These are phyloP conservation scores for Ectemnius cavifrons DNA, from an alignment of 2,888 invertebrate genomes.

Conservation along the genomic window DNA sequence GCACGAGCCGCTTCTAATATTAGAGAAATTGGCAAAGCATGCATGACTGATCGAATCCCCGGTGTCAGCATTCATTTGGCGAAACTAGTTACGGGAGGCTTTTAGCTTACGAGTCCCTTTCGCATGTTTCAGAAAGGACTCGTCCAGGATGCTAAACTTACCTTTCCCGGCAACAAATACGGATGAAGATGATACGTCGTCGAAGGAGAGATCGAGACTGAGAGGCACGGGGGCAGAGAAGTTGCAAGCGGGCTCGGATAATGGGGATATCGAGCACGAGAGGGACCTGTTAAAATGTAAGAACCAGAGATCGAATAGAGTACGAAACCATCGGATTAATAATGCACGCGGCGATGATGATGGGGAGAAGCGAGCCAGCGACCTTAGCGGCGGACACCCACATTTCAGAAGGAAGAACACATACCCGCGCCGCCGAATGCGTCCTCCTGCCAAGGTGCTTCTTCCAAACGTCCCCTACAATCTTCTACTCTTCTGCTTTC, in stretches of 20 bases:
- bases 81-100: too few relatives aligned
- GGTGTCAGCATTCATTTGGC: too few relatives aligned
- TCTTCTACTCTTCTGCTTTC: constrained; percentile 8
- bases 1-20: too few relatives aligned
- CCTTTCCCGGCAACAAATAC: constrained; percentile 34
- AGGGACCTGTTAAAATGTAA: constrained; percentile 54
- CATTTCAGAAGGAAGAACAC: constrained; percentile 18
- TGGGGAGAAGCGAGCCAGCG: constrained; percentile 26
- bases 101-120: not conserved
- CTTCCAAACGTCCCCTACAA: constrained; percentile 16
- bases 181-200: constrained; percentile 21
- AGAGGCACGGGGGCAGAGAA: not conserved
- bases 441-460: constrained; percentile 62
- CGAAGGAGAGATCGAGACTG: constrained; percentile 43
- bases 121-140: constrained; percentile 52
- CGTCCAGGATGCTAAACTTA: constrained; percentile 58
- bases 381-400: constrained; percentile 37
- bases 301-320: constrained; percentile 44
- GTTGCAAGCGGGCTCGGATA: not conserved
- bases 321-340: constrained; percentile 41
- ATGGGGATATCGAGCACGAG: constrained; percentile 33
- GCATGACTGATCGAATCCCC: too few relatives aligned
- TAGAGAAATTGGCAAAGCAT: too few relatives aligned
- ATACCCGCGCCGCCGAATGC: constrained; percentile 46
- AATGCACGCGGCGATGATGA: constrained; percentile 33